phyloP scores from a whole-genome alignment of 2,888 invertebrate species.

The Lochmaea crataegi region DNA sequence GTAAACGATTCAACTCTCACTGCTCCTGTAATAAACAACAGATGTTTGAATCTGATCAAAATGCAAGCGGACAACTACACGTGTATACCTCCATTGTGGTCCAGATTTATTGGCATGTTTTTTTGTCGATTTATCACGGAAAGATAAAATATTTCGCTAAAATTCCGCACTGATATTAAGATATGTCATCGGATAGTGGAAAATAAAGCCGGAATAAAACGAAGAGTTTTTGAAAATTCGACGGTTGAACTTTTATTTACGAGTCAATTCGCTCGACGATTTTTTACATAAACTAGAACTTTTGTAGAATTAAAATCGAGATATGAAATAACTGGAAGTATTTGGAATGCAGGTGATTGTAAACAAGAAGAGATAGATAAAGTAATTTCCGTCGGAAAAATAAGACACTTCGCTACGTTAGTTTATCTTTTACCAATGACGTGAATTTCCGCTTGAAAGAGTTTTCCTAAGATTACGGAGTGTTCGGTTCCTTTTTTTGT shows the following conservation, averaged over 20 bases:
- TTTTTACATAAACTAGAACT: background rate
- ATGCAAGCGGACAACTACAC: slow-evolving; percentile 18
- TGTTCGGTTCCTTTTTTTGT: no score
- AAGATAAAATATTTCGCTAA: slow-evolving; percentile 12
- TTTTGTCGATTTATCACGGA: slow-evolving; percentile 5
- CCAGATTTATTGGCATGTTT: slow-evolving; percentile 25
- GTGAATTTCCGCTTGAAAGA: no score
- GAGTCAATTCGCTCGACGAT: background rate
- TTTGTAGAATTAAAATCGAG: no score
- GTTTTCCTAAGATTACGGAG: no score
- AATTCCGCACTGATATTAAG: background rate
- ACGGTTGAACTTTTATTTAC: background rate
- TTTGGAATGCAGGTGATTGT: no score
- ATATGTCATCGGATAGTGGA: slow-evolving; percentile 4
- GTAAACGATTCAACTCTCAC: slow-evolving; percentile 67
- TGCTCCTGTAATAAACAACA: slow-evolving; percentile 60
- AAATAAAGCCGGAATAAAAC: background rate
- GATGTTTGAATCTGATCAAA: slow-evolving; percentile 23
- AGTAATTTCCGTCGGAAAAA: no score
- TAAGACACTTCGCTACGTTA: no score
- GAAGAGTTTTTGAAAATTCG: background rate
- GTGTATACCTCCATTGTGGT: slow-evolving; percentile 28
- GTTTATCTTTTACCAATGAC: no score
- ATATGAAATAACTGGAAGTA: no score
- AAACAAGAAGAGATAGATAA: no score